Evolutionary conservation across 1,140 invertebrate genomes (phyloP), one percentile per base, ranked within the genome.

Genomic region (Acromyrmex charruanus): DNA sequence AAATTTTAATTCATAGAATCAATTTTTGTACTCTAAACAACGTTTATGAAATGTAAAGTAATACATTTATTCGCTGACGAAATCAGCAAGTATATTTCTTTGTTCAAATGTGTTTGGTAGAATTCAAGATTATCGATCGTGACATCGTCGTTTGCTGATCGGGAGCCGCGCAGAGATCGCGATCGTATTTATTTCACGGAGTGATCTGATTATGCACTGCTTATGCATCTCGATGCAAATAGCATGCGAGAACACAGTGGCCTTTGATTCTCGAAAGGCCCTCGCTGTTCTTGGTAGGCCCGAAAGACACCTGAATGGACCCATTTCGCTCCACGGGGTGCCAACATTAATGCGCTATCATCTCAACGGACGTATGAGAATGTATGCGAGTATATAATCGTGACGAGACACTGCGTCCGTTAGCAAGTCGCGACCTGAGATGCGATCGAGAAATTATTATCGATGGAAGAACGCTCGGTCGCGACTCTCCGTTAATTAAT

Each of bases 261-360:
- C 87, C 89, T 90, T 90, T 90, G 88, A 90, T 90, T 86, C 79
- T 58, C 75, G 21, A 90, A 77, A 88, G 88, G 77, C 72, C 55
- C 72, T 81, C 12, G 82, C 75, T 25, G 71, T 65, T 71, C 80
- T 79, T 74, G 80, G 53, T 77, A 74, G 80, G 12, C 69, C 80
- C 68, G 80, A 90, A 80, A 87, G 89, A 28, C 85, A 90, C 80
- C 87, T 81, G 86, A 90, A 90, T 90, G 89, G 88, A 90, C 85
- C 86, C 88, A 90, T 90, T 90, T 90, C 88, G 39, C 89, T 80
- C 89, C 1, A 65, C 88, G 79, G 89, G 89, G 88, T 87, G 87
- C 89, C 89, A 90, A 80, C 88, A 87, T 89, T 90, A 90, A 90
- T 90, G 85, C 89, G 89, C 86, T 87, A 90, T 90, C 88, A 90